Conservation (phyloP, 2,888 invertebrate species). For the Liposcelis brunnea region DNA sequence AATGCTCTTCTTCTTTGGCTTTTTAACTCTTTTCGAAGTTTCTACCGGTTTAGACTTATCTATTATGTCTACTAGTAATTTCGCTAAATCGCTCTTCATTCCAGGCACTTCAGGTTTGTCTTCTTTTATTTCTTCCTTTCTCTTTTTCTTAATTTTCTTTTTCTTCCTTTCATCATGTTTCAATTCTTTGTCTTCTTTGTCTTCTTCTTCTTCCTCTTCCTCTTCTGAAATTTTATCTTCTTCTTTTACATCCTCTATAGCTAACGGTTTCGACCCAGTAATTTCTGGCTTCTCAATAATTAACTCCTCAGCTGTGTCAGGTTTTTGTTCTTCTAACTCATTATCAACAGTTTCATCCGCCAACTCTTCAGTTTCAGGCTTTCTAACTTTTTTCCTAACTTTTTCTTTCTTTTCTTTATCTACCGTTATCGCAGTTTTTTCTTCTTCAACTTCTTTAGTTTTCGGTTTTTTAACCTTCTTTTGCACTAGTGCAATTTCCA, state of each 20-base stretch:
- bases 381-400: slow-evolving; percentile 6
- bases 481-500: slow-evolving; percentile 26
- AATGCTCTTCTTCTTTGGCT: neutral
- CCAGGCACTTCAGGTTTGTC: slow-evolving; percentile 27
- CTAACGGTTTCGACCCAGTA: too few species aligned
- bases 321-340: neutral
- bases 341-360: neutral
- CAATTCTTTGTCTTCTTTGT: slow-evolving; percentile 19
- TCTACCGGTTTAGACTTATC: slow-evolving; percentile 9
- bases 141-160: slow-evolving; percentile 22
- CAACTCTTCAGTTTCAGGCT: neutral
- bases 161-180: slow-evolving; percentile 18
- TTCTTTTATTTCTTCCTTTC: slow-evolving; percentile 28
- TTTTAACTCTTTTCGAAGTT: neutral
- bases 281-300: slow-evolving; percentile 12
- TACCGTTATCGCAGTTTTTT: neutral
- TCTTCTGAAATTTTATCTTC: slow-evolving; percentile 22
- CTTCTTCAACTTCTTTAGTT: slow-evolving; percentile 1
- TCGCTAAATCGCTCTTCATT: slow-evolving; percentile 14
- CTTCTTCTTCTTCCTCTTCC: slow-evolving; percentile 19
- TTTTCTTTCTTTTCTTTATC: neutral
- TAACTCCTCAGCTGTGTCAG: slow-evolving; percentile 9
- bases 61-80: slow-evolving; percentile 16
- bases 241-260: slow-evolving; percentile 15
- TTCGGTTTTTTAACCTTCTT: neutral